Conservation (phyloP, 2,888 invertebrate species). For the Pristionchus fissidentatus region DNA sequence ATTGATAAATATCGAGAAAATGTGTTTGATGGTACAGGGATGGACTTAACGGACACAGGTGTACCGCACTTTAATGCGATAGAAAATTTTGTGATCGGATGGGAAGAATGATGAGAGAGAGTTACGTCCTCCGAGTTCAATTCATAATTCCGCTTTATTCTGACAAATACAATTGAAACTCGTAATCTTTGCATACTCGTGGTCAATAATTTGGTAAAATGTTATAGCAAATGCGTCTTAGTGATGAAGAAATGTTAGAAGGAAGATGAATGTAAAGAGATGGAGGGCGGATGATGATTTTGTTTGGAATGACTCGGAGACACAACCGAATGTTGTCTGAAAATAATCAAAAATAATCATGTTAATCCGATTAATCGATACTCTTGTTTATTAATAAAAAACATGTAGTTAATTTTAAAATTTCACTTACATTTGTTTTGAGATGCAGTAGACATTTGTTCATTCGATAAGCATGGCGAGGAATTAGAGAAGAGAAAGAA, state of each 20-base stretch:
- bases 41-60: no score
- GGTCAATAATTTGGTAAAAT: neutral
- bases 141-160: neutral
- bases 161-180: neutral
- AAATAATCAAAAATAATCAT: neutral
- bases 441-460: slow-evolving; percentile 19
- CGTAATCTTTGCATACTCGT: neutral
- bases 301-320: slow-evolving; percentile 37
- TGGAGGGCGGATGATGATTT: neutral
- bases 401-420: neutral
- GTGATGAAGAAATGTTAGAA: neutral
- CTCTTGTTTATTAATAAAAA: neutral
- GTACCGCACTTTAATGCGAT: no score
- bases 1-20: no score
- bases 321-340: slow-evolving; percentile 11
- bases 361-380: no score
- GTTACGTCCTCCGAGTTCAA: neutral
- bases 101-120: no score
- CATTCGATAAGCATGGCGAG: slow-evolving; percentile 8
- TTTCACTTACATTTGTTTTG: slow-evolving; percentile 5
- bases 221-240: neutral
- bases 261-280: neutral
- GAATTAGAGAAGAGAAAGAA: slow-evolving; percentile 27
- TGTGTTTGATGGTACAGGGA: no score
- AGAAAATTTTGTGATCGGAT: no score